Evolutionary conservation across 1,140 invertebrate genomes (phyloP).

Genomic region (Chymomyza costata): DNA sequence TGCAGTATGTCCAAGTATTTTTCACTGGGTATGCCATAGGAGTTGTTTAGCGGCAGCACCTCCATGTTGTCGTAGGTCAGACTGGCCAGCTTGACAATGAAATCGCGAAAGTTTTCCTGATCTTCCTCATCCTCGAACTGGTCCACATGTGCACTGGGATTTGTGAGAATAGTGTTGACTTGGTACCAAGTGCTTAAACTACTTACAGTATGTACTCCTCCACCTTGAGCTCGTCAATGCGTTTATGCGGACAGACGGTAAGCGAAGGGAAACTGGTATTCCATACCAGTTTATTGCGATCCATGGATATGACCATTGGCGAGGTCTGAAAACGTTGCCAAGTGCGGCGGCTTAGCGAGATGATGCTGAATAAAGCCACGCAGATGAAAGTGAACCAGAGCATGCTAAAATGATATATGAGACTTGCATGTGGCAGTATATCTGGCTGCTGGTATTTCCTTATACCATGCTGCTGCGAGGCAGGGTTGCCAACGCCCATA

Average conservation of each 20-base stretch:
- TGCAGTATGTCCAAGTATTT: slow-evolving; percentile 78
- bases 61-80: slow-evolving; percentile 79
- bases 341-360: slow-evolving; percentile 78
- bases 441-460: slow-evolving; percentile 12
- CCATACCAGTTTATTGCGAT: slow-evolving; percentile 83
- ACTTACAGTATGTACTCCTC: slow-evolving; percentile 76
- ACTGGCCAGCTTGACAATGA: slow-evolving; percentile 77
- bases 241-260: slow-evolving; percentile 77
- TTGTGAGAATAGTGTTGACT: not conserved
- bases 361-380: slow-evolving; percentile 74
- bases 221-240: slow-evolving; percentile 77
- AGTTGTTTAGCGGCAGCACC: slow-evolving; percentile 75
- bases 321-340: slow-evolving; percentile 81
- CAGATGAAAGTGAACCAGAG: slow-evolving; percentile 76
- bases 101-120: slow-evolving; percentile 76
- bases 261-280: slow-evolving; percentile 82
- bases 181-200: too few relatives aligned
- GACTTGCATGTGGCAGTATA: too few relatives aligned
- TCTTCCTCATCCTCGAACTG: slow-evolving; percentile 74
- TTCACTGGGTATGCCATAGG: slow-evolving; percentile 75
- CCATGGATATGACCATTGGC: slow-evolving; percentile 84
- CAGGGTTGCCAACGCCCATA: slow-evolving; percentile 53
- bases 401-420: slow-evolving; percentile 64
- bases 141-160: slow-evolving; percentile 33
- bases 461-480: slow-evolving; percentile 38